phyloP scores from a whole-genome alignment of 2,888 invertebrate species.

The Portevinia maculata region DNA sequence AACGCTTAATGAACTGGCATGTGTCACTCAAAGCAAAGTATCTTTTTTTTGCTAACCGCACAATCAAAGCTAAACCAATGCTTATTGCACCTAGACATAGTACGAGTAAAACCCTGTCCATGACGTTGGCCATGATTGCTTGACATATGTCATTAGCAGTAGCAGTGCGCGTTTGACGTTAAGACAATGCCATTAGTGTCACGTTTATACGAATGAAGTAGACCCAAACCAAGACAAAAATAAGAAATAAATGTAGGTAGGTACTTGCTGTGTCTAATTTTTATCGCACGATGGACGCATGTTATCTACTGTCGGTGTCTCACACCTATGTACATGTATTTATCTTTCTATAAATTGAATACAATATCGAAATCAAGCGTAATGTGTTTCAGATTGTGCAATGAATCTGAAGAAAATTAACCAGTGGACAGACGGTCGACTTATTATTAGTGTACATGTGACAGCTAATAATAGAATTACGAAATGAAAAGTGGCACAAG shows the following conservation, averaged over 20 bases:
- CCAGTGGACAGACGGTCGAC: neutral
- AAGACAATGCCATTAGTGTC: slow-evolving; percentile 60
- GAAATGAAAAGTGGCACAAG: slow-evolving; percentile 12
- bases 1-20: slow-evolving; percentile 17
- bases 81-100: slow-evolving; percentile 29
- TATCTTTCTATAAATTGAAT: slow-evolving; percentile 30
- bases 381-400: slow-evolving; percentile 51
- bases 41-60: neutral
- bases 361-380: slow-evolving; percentile 8
- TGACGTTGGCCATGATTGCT: slow-evolving; percentile 64
- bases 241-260: no score
- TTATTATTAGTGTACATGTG: neutral
- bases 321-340: slow-evolving; percentile 6
- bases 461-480: slow-evolving; percentile 6
- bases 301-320: no score
- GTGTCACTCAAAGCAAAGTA: slow-evolving; percentile 5
- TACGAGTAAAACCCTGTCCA: slow-evolving; percentile 15
- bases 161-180: slow-evolving; percentile 21
- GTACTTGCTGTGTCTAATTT: slow-evolving; percentile 31
- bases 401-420: slow-evolving; percentile 35
- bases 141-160: slow-evolving; percentile 56
- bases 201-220: no score
- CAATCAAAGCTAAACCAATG: slow-evolving; percentile 25
- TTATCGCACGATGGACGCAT: slow-evolving; percentile 24
- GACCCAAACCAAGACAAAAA: no score